A percentile compares a stretch with the other conserved stretches of the same genome.
These are phyloP conservation scores for Thymelicus acteon DNA, from an alignment of 2,888 invertebrate genomes.

Conservation along the genomic window DNA sequence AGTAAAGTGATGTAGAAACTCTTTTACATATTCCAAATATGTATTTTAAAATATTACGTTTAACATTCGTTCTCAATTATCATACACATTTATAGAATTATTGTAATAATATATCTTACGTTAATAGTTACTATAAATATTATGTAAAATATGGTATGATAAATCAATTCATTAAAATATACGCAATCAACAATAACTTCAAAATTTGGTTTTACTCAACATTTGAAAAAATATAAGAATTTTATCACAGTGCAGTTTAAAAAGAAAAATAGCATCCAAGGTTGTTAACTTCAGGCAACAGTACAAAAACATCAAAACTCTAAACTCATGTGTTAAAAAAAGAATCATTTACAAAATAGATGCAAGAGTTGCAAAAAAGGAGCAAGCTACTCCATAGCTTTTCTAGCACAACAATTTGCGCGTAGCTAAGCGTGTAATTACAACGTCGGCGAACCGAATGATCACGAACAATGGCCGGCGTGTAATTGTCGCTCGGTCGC, in stretches of 20 bases:
- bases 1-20: background rate
- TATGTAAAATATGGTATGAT: no score
- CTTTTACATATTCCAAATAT: background rate
- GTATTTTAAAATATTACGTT: no score
- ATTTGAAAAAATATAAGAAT: no score
- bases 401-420: conserved; percentile 28
- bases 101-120: no score
- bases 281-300: background rate
- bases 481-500: conserved; percentile 47
- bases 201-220: no score
- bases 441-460: conserved; percentile 42
- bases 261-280: no score
- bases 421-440: conserved; percentile 48
- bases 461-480: conserved; percentile 47
- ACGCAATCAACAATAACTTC: no score
- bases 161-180: no score
- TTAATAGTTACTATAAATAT: no score
- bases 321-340: background rate
- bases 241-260: no score
- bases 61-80: no score
- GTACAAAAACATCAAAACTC: background rate
- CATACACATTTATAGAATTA: no score
- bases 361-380: background rate
- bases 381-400: conserved; percentile 16
- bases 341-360: background rate